phyloP scores from a whole-genome alignment of 2,113 vertebrate species.

The Nyctibius bracteatus region DNA sequence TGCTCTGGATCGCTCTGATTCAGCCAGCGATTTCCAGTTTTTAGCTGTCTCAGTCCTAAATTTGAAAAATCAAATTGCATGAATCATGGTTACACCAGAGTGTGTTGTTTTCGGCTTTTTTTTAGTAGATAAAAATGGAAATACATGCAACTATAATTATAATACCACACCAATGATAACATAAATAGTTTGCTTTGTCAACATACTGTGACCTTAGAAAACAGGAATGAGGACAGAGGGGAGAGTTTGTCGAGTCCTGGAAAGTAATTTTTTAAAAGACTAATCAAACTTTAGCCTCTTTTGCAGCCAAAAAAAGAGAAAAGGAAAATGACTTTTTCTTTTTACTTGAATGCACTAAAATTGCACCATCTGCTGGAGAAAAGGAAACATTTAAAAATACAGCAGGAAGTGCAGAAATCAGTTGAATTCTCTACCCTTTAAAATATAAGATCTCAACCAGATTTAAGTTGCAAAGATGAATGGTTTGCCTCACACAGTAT shows the following conservation, averaged over 20 bases:
- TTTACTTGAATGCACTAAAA: not conserved
- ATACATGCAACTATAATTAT: not conserved
- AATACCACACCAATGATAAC: not conserved
- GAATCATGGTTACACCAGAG: not conserved
- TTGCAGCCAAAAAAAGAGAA: not conserved
- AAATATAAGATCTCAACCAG: not conserved
- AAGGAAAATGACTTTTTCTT: not conserved
- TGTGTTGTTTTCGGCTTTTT: not conserved
- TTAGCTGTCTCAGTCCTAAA: slow-evolving; percentile 79
- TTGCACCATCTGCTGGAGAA: slow-evolving; percentile 31
- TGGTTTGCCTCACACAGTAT: not conserved
- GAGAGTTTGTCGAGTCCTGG: not conserved
- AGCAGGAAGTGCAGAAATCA: not conserved
- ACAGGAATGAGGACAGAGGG: not conserved
- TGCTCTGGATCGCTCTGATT: slow-evolving; percentile 73
- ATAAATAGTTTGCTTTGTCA: not conserved
- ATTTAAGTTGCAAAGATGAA: not conserved
- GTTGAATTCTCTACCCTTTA: not conserved
- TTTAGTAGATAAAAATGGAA: not conserved
- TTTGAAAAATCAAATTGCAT: slow-evolving; percentile 24
- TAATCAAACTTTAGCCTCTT: not conserved
- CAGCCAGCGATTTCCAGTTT: slow-evolving; percentile 74
- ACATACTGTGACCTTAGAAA: not conserved
- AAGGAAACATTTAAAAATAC: not conserved
- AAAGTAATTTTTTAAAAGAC: not conserved